Percentiles rank a stretch among this genome's conserved stretches.
phyloP scores from a whole-genome alignment of 2,797 vertebrate species.

The Alauda arvensis region DNA sequence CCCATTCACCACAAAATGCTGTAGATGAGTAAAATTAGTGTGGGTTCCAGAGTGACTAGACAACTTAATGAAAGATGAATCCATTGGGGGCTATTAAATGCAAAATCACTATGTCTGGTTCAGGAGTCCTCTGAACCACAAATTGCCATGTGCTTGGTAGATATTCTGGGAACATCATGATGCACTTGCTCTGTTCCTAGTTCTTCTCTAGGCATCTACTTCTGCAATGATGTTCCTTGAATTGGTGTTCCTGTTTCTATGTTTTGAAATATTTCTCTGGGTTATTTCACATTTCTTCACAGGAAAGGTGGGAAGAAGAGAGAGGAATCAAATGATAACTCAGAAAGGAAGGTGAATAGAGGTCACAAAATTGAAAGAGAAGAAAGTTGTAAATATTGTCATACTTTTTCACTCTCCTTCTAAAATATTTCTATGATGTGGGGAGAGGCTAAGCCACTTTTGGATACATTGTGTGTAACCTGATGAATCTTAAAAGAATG shows the following conservation, averaged over 20 bases:
- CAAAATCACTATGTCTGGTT: constrained; percentile 9
- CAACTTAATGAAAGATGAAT: constrained; percentile 6
- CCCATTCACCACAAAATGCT: not conserved
- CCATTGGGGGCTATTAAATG: not conserved
- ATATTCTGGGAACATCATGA: not conserved
- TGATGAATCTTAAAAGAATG: not conserved
- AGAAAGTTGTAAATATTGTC: not conserved
- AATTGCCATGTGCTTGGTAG: not conserved
- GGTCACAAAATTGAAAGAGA: not conserved
- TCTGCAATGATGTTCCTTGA: not conserved
- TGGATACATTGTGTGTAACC: not conserved
- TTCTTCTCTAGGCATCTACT: not conserved
- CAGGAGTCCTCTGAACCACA: constrained; percentile 17
- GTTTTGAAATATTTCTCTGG: not conserved
- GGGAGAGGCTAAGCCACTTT: not conserved
- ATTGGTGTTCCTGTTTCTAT: not conserved
- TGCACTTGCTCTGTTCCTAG: not conserved
- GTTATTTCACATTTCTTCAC: not conserved
- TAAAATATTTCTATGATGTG: not conserved
- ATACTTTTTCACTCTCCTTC: not conserved
- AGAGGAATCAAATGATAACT: not conserved
- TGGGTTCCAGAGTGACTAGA: constrained; percentile 20
- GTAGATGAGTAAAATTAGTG: constrained; percentile 22
- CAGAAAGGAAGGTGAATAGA: not conserved
- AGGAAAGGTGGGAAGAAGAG: not conserved